Conservation (phyloP, 2,888 invertebrate genomes). For the Lasioglossum zephyrum region DNA sequence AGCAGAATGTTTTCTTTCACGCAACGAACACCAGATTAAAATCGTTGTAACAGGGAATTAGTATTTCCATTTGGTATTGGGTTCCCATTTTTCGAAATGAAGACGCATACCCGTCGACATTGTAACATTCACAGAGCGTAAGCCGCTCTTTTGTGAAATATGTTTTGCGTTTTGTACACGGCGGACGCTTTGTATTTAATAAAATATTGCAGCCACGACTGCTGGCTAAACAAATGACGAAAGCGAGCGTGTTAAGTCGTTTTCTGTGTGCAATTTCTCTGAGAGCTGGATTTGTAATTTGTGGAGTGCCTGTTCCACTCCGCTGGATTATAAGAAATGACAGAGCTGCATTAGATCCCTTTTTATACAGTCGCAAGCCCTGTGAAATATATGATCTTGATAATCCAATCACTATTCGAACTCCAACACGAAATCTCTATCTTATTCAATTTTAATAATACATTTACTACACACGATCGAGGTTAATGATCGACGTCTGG, state of each 20-base stretch:
- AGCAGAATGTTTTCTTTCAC: neutral
- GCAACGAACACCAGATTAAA: neutral
- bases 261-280: constrained; percentile 2
- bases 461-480: neutral
- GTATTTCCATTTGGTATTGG: neutral
- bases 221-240: neutral
- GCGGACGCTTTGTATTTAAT: neutral
- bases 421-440: neutral
- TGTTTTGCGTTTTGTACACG: neutral
- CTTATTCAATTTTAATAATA: neutral
- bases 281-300: constrained; percentile 8
- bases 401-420: neutral
- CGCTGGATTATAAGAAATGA: neutral
- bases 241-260: constrained; percentile 15
- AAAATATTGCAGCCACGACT: neutral
- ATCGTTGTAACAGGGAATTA: neutral
- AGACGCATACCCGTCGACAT: neutral
- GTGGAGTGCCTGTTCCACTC: constrained; percentile 4
- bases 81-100: neutral
- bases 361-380: neutral
- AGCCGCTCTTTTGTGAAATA: neutral
- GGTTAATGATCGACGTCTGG: neutral
- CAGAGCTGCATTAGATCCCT: neutral
- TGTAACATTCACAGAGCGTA: neutral
- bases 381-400: neutral